These are phyloP conservation scores for Erethizon dorsatum DNA, from an alignment of 2,797 vertebrate species.

Conservation along the genomic window DNA sequence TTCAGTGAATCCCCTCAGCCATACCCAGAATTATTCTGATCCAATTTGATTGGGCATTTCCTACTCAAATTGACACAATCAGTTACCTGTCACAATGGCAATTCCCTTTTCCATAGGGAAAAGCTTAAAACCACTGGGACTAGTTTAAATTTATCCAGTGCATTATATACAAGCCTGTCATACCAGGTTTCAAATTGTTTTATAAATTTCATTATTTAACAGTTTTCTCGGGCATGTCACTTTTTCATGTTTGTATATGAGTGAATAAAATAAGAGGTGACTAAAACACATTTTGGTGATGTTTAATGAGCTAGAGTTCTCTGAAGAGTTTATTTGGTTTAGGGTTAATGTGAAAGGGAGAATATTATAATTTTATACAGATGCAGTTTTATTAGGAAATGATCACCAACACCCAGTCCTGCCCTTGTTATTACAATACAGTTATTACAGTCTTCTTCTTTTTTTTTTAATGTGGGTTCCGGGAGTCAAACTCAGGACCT, in stretches of 20 bases:
- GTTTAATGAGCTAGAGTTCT: constrained; percentile 19
- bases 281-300: constrained; percentile 18
- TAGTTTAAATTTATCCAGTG: neutral
- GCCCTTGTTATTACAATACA: neutral
- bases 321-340: constrained; percentile 61
- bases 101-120: neutral
- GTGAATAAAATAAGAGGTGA: constrained; percentile 49
- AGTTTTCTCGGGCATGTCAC: neutral
- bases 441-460: neutral
- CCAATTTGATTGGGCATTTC: neutral
- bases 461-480: too few relatives aligned
- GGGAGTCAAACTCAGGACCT: too few relatives aligned
- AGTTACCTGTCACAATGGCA: neutral
- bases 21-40: neutral
- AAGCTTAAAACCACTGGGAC: neutral
- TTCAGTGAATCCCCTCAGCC: neutral
- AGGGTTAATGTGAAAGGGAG: constrained; percentile 56
- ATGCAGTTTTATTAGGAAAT: constrained; percentile 61
- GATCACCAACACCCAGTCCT: neutral
- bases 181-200: constrained; percentile 7
- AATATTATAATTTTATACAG: neutral
- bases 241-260: neutral
- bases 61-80: neutral
- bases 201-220: constrained; percentile 7
- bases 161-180: neutral